A percentile compares a stretch with the other conserved stretches of the same genome.
phyloP scores from a whole-genome alignment of 2,113 vertebrate species.

The Gopherus evgoodei region DNA sequence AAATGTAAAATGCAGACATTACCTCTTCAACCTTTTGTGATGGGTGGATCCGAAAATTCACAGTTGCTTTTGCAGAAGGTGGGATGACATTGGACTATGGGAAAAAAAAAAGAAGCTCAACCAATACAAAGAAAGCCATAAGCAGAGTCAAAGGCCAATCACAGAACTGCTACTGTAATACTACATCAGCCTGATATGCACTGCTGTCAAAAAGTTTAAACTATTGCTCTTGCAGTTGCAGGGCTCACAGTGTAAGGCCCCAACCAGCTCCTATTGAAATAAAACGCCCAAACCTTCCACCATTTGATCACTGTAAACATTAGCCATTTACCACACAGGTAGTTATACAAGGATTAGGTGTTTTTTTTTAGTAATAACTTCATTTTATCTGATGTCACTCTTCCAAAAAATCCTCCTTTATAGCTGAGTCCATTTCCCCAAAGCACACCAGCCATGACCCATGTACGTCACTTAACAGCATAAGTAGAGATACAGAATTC shows the following conservation, averaged over 20 bases:
- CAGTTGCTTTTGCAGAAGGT: conserved; percentile 83
- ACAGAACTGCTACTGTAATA: neutral
- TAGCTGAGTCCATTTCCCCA: neutral
- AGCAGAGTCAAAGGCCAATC: neutral
- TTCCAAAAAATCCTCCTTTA: neutral
- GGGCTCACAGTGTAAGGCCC: neutral
- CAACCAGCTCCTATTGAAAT: neutral
- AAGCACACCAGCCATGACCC: neutral
- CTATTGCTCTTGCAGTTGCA: neutral
- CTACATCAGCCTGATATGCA: neutral
- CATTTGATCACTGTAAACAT: neutral
- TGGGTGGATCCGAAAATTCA: conserved; percentile 93
- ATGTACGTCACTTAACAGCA: fast-evolving
- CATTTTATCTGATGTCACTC: neutral
- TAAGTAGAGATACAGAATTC: neutral
- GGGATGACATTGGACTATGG: conserved; percentile 89
- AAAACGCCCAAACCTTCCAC: fast-evolving
- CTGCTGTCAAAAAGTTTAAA: neutral
- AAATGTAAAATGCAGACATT: neutral
- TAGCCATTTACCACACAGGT: neutral
- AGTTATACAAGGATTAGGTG: neutral
- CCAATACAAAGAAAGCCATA: neutral
- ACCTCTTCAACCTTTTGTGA: conserved; percentile 89
- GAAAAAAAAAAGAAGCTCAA: neutral
- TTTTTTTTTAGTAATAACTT: neutral